Conservation (phyloP, 2,797 vertebrate genomes). For the Ceyx erithaca region DNA sequence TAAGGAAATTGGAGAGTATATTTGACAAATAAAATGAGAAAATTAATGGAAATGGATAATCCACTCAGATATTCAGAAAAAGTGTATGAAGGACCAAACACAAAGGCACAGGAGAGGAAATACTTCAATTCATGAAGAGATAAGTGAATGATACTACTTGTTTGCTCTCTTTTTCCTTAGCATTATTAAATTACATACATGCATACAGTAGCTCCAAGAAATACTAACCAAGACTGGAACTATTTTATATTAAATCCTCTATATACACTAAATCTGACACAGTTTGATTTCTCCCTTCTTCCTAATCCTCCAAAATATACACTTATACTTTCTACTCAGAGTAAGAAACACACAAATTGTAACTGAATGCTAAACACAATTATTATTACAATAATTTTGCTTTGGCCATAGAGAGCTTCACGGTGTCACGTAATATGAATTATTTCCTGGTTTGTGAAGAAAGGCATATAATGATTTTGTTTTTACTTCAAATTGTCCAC, state of each 20-base stretch:
- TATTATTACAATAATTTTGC: not conserved
- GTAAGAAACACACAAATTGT: not conserved
- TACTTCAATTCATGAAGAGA: not conserved
- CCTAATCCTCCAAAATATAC: not conserved
- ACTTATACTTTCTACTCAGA: not conserved
- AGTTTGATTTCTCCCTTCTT: not conserved
- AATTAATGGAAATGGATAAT: constrained; percentile 61
- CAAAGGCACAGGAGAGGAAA: not conserved
- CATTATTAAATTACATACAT: not conserved
- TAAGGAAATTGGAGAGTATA: constrained; percentile 58
- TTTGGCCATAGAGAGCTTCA: not conserved
- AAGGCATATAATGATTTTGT: not conserved
- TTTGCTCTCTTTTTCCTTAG: not conserved
- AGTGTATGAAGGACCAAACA: not conserved
- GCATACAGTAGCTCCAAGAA: not conserved
- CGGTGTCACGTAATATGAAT: not conserved
- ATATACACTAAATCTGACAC: not conserved
- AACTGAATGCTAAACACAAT: constrained; percentile 4
- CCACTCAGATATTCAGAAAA: constrained; percentile 23
- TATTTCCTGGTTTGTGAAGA: constrained; percentile 5
- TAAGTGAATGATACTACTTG: not conserved
- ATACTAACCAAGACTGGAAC: not conserved
- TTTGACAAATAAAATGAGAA: constrained; percentile 65
- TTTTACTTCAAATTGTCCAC: not conserved
- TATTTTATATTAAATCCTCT: not conserved